Percentiles rank a stretch among this genome's conserved stretches.
Conservation (phyloP, 2,113 vertebrate species). For the Xyliphius kryptos region DNA sequence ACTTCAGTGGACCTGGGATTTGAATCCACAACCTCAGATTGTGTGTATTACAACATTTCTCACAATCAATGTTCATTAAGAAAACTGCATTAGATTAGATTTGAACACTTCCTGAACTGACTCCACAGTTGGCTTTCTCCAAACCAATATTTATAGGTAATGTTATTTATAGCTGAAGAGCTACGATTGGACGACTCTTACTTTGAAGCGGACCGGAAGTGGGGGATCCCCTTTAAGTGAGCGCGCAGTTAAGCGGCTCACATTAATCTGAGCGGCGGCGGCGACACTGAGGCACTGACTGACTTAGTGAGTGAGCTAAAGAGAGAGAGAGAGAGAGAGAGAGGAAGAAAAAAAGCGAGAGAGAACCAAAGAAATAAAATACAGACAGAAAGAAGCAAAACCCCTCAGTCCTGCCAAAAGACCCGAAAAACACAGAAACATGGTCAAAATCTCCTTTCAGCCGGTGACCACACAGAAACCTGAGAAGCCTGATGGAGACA, state of each 20-base stretch:
- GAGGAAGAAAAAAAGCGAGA: too few species aligned
- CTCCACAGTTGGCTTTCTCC: neutral
- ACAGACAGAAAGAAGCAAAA: too few species aligned
- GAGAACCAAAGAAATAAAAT: too few species aligned
- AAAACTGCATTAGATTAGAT: neutral
- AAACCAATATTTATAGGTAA: slow-evolving; percentile 9
- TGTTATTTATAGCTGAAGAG: slow-evolving; percentile 26
- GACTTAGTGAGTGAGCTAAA: too few species aligned
- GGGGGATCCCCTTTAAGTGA: slow-evolving; percentile 42
- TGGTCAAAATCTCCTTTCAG: slow-evolving; percentile 89
- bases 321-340: too few species aligned
- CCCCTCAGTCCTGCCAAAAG: slow-evolving; percentile 25
- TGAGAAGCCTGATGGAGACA: slow-evolving; percentile 67
- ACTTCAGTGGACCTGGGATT: too few species aligned
- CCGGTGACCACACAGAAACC: slow-evolving; percentile 69
- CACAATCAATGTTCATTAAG: neutral
- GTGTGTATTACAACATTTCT: too few species aligned
- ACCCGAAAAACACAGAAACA: slow-evolving; percentile 46
- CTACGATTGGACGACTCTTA: slow-evolving; percentile 51
- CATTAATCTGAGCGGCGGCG: slow-evolving; percentile 4
- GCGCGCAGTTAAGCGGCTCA: slow-evolving; percentile 9
- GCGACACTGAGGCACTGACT: too few species aligned
- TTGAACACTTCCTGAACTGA: neutral
- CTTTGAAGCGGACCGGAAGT: slow-evolving; percentile 52
- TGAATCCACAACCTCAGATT: too few species aligned